Percentiles rank a stretch among this genome's conserved stretches.
Evolutionary conservation across 2,888 invertebrate species (phyloP).

Genomic region (Argynnis bischoffii): DNA sequence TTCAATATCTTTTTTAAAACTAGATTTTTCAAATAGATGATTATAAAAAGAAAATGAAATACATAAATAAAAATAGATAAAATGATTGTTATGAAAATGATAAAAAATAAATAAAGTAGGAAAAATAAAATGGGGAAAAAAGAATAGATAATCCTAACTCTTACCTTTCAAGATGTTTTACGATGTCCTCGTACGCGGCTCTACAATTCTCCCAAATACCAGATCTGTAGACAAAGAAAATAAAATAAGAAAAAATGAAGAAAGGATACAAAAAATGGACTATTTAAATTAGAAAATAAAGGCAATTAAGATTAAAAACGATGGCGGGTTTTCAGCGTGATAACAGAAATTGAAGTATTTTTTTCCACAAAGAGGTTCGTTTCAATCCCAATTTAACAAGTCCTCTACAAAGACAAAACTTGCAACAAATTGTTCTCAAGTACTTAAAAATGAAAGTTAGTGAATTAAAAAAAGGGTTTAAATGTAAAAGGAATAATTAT

Average conservation of each 20-base stretch:
- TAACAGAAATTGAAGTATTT: conserved; percentile 47
- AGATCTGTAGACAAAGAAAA: conserved; percentile 84
- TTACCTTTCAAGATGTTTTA: conserved; percentile 97
- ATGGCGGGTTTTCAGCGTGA: conserved; percentile 38
- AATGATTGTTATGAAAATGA: no score
- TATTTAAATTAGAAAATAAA: conserved; percentile 48
- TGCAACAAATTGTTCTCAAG: conserved; percentile 58
- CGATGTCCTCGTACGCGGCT: conserved; percentile 96
- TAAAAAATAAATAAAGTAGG: neutral
- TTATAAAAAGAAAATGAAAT: conserved; percentile 5
- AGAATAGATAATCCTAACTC: conserved; percentile 48
- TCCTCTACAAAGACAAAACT: conserved; percentile 53
- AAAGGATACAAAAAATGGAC: conserved; percentile 52
- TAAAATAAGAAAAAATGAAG: conserved; percentile 68
- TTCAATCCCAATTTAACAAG: conserved; percentile 43
- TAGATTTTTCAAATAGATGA: conserved; percentile 1
- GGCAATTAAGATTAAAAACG: conserved; percentile 47
- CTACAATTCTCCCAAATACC: conserved; percentile 97
- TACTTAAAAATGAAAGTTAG: conserved; percentile 68
- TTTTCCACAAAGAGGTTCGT: conserved; percentile 41
- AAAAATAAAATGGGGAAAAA: neutral
- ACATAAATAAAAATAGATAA: neutral
- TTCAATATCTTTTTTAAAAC: neutral
- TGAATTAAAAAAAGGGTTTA: conserved; percentile 68
- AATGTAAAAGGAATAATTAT: conserved; percentile 79